These are phyloP conservation scores for Dione juno DNA, from an alignment of 2,888 invertebrate genomes.

Conservation along the genomic window DNA sequence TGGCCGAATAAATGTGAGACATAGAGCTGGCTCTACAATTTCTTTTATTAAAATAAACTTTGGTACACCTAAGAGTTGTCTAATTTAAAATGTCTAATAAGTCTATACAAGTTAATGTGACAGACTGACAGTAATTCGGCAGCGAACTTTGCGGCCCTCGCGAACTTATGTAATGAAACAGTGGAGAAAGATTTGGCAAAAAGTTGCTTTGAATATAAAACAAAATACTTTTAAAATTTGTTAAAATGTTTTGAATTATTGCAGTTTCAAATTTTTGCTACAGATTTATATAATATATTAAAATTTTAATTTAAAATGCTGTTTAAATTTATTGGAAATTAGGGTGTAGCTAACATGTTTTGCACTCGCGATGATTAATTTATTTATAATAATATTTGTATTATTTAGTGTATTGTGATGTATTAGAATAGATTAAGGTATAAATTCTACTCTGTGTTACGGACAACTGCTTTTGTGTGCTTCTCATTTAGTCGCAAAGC, in stretches of 20 bases:
- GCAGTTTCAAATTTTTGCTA: not conserved
- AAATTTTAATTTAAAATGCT: too few relatives aligned
- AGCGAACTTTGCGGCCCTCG: conserved; percentile 17
- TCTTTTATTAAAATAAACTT: not conserved
- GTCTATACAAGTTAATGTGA: conserved; percentile 24
- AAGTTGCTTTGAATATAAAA: not conserved
- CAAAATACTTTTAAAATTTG: not conserved
- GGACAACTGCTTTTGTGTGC: too few relatives aligned
- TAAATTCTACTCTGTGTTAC: too few relatives aligned
- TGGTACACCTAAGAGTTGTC: not conserved
- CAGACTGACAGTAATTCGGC: conserved; percentile 35
- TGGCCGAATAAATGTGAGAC: not conserved
- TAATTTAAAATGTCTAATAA: conserved; percentile 16
- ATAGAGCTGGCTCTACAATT: not conserved
- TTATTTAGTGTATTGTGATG: too few relatives aligned
- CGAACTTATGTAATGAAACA: conserved; percentile 25
- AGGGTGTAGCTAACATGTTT: too few relatives aligned
- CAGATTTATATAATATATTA: too few relatives aligned
- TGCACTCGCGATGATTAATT: too few relatives aligned
- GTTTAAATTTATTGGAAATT: not conserved
- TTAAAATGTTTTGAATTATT: not conserved
- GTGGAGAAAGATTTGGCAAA: not conserved
- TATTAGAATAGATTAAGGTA: too few relatives aligned
- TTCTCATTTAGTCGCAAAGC: too few relatives aligned
- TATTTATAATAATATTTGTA: too few relatives aligned